phyloP scores from a whole-genome alignment of 2,888 invertebrate species.

The Panzeria rudis region DNA sequence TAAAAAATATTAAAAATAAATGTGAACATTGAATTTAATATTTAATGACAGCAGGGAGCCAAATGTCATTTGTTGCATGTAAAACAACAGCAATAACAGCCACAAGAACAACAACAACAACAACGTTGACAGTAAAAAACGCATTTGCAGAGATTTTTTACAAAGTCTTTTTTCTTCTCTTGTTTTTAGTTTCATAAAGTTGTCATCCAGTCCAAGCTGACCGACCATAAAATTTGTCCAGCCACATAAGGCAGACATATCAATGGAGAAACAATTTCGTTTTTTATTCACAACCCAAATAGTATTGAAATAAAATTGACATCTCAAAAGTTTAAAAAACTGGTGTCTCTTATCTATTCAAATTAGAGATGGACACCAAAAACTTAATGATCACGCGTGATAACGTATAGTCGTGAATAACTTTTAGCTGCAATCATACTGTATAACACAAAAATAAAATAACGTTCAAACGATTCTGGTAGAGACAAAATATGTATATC shows the following conservation, averaged over 20 bases:
- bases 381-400: no score
- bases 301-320: conserved; percentile 50
- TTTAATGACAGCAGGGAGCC: conserved; percentile 71
- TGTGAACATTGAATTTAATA: conserved; percentile 71
- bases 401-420: no score
- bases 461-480: no score
- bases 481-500: no score
- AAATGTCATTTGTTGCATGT: conserved; percentile 70
- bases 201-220: conserved; percentile 63
- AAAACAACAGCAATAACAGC: conserved; percentile 33
- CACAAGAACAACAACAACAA: conserved; percentile 19
- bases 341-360: neutral
- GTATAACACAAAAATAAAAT: no score
- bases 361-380: neutral
- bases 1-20: conserved; percentile 28
- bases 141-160: conserved; percentile 48
- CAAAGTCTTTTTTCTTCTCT: neutral
- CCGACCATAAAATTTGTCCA: conserved; percentile 52
- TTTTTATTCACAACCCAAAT: neutral
- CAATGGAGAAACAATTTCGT: conserved; percentile 34
- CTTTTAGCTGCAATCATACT: no score
- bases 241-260: conserved; percentile 45
- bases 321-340: conserved; percentile 44
- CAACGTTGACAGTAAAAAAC: conserved; percentile 38
- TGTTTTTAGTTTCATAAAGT: conserved; percentile 31